phyloP scores from a whole-genome alignment of 2,113 vertebrate species.

The Pseudonaja textilis region DNA sequence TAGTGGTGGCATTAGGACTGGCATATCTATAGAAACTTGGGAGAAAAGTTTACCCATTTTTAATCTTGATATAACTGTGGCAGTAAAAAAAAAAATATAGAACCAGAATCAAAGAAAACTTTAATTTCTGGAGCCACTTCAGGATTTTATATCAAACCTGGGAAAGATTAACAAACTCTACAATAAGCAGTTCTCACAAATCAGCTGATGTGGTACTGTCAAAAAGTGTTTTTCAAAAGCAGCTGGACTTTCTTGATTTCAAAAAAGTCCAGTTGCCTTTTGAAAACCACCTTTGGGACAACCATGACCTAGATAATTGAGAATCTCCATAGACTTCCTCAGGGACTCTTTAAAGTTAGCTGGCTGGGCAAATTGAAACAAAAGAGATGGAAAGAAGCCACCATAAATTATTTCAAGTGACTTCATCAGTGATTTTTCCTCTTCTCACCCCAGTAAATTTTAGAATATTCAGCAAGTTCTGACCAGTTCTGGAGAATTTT shows the following conservation, averaged over 20 bases:
- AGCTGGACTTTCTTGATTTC: neutral
- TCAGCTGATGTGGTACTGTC: neutral
- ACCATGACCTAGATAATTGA: neutral
- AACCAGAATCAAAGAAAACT: neutral
- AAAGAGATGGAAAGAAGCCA: neutral
- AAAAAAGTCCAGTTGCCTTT: neutral
- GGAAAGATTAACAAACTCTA: neutral
- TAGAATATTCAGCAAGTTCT: neutral
- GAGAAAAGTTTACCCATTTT: neutral
- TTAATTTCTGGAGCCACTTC: neutral
- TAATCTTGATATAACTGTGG: neutral
- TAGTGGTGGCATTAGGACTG: neutral
- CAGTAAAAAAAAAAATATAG: neutral
- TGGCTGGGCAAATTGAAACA: neutral
- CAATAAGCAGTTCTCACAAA: neutral
- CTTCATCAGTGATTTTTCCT: neutral
- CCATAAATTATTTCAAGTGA: neutral
- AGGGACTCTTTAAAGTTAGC: neutral
- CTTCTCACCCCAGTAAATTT: neutral
- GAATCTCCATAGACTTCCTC: neutral
- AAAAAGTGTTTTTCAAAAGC: neutral
- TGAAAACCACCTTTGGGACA: neutral
- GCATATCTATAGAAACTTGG: neutral
- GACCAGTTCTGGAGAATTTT: too few relatives aligned
- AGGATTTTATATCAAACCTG: neutral